Base-by-base conservation (phyloP, 2,113 vertebrate genomes). In the Poeciliopsis turrubarensis region DNA sequence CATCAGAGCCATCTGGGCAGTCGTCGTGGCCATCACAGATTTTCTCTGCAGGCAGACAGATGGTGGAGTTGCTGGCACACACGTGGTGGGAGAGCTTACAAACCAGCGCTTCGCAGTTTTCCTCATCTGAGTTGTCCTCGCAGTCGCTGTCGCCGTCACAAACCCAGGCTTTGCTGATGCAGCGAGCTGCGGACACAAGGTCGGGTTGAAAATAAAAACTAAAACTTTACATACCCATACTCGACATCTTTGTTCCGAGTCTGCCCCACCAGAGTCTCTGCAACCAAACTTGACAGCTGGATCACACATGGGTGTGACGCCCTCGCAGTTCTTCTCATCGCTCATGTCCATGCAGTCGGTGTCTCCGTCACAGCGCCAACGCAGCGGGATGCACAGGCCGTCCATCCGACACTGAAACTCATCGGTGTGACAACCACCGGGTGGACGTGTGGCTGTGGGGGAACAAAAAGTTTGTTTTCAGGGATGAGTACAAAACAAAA, bases 111-210 rank as follows among this genome's bases (percentile, higher is more conserved):
- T 99, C 97, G 0, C 98, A 99, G 94, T 97, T 97, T 92, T 99
- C 97, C 90, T 99, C 98, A 0, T 99, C 98, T 0, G 98, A 98
- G 89, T 96, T 98, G 87, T 99, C 98, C 81, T 98, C 98, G 0
- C 98, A 99, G 93, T 99, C 98, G 0, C 95, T 98, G 95, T 99
- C 97, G 0, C 98, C 97, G 0, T 99, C 98, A 0, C 98, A 99
- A 44, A 99, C 97, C 98, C 98, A 99, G 1, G 98, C 97, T 89
- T 99, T 99, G 92, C 97, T 99, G 94, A 99, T 99, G 78, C 98
- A 99, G 27, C 97, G 96, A 0, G 96, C 97, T 98, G 77, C 0
- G 32, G 0, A 3, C 27, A 84, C 22, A 0, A 25, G 26, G 70
- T 60, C 5, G 17, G 60, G 54, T 64, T 25, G 25, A 26, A 5